Evolutionary conservation across 2,888 invertebrate species (phyloP).

Genomic region (Catocala sponsa): DNA sequence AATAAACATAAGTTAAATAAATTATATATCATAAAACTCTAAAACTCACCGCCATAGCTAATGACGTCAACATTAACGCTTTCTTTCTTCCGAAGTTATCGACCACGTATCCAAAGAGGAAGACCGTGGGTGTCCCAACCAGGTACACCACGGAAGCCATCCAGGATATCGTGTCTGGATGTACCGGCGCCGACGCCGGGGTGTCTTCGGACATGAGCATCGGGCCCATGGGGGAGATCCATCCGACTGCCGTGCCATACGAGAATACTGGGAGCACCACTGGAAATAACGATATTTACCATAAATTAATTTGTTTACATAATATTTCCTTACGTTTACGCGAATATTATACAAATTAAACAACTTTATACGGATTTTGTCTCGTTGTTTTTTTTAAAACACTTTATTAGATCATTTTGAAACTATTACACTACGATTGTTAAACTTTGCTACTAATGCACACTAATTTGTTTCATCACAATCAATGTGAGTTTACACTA

Average conservation of each 20-base stretch:
- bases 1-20: too few relatives aligned
- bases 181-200: conserved; percentile 77
- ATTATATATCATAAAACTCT: too few relatives aligned
- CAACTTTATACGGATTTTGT: too few relatives aligned
- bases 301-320: too few relatives aligned
- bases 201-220: conserved; percentile 79
- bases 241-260: conserved; percentile 86
- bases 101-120: conserved; percentile 84
- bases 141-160: conserved; percentile 87
- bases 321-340: too few relatives aligned
- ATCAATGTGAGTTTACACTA: too few relatives aligned
- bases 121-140: conserved; percentile 85
- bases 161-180: conserved; percentile 84
- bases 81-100: conserved; percentile 86
- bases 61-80: conserved; percentile 78
- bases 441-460: too few relatives aligned
- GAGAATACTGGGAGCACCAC: conserved; percentile 87
- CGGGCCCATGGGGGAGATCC: conserved; percentile 87
- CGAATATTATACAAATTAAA: too few relatives aligned
- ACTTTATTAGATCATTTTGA: too few relatives aligned
- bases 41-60: conserved; percentile 76
- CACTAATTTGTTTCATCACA: too few relatives aligned
- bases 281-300: conserved; percentile 55
- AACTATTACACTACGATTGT: too few relatives aligned
- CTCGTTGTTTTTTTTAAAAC: too few relatives aligned